These are phyloP conservation scores for Drosophila nigrodunni DNA, from an alignment of 1,140 invertebrate genomes.

Conservation along the genomic window DNA sequence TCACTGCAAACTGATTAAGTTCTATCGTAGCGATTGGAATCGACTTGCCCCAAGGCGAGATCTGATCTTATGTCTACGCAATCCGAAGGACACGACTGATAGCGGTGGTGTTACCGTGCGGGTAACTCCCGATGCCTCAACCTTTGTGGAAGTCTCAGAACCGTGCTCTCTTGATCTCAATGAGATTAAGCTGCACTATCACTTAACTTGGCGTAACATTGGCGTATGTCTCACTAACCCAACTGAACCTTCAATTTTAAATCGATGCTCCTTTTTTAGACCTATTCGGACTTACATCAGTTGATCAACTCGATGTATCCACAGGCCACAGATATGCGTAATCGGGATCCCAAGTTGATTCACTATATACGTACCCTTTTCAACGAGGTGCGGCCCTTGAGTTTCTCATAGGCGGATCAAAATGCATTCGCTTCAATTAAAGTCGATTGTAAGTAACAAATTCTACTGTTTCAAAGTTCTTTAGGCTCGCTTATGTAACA, in stretches of 20 bases:
- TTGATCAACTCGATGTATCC: constrained; percentile 73
- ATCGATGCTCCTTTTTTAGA: constrained; percentile 23
- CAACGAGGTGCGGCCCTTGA: constrained; percentile 63
- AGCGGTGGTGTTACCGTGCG: constrained; percentile 40
- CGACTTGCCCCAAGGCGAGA: constrained; percentile 67
- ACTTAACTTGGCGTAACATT: constrained; percentile 70
- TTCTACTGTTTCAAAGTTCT: constrained; percentile 28
- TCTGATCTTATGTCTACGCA: constrained; percentile 58
- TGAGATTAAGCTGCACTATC: constrained; percentile 47
- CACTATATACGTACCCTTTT: constrained; percentile 62
- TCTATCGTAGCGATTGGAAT: constrained; percentile 66
- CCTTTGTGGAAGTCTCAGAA: constrained; percentile 73
- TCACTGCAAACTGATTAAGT: constrained; percentile 63
- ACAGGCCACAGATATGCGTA: constrained; percentile 60
- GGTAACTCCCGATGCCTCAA: constrained; percentile 66
- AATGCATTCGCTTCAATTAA: constrained; percentile 62
- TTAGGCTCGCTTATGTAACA: constrained; percentile 15
- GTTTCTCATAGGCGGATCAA: constrained; percentile 58
- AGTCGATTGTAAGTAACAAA: constrained; percentile 25
- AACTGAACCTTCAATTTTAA: not conserved
- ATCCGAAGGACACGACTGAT: constrained; percentile 38
- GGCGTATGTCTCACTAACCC: constrained; percentile 39
- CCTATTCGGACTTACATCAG: constrained; percentile 71
- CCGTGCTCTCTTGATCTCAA: constrained; percentile 58
- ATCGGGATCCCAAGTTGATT: constrained; percentile 65